Conservation (phyloP, 2,113 vertebrate genomes). For the Chaetodon trifascialis region DNA sequence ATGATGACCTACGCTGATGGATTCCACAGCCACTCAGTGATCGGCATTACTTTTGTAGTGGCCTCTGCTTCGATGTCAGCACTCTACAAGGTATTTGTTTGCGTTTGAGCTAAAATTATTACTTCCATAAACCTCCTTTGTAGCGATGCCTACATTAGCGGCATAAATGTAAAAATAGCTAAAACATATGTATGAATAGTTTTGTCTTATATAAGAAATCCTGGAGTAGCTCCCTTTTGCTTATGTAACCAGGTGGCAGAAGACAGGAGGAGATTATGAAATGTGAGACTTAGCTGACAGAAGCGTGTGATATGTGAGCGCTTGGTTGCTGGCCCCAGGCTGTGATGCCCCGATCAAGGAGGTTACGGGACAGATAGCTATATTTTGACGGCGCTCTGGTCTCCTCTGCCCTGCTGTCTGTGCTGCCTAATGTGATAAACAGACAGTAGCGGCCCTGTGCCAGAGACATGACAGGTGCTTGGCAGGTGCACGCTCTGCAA, state of each 20-base stretch:
- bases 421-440: conserved; percentile 68
- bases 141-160: not conserved
- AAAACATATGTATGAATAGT: conserved; percentile 11
- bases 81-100: conserved; percentile 92
- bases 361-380: conserved; percentile 38
- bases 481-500: conserved; percentile 40
- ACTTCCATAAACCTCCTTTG: not conserved
- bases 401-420: conserved; percentile 50
- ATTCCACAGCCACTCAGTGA: conserved; percentile 97
- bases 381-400: conserved; percentile 54
- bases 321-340: conserved; percentile 17
- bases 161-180: not conserved
- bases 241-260: conserved; percentile 50
- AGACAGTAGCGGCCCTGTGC: conserved; percentile 42
- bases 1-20: conserved; percentile 98
- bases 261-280: conserved; percentile 55
- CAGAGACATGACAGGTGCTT: conserved; percentile 55
- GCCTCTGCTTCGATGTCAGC: conserved; percentile 96
- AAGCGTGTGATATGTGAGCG: conserved; percentile 14
- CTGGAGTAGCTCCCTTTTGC: conserved; percentile 21
- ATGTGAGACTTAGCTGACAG: conserved; percentile 39
- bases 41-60: conserved; percentile 95
- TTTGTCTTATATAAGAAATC: conserved; percentile 34
- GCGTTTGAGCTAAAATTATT: not conserved
- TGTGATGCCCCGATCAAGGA: conserved; percentile 44